Percentiles rank a stretch among this genome's conserved stretches.
phyloP scores from a whole-genome alignment of 2,113 vertebrate genomes.

The Casuarius casuarius region DNA sequence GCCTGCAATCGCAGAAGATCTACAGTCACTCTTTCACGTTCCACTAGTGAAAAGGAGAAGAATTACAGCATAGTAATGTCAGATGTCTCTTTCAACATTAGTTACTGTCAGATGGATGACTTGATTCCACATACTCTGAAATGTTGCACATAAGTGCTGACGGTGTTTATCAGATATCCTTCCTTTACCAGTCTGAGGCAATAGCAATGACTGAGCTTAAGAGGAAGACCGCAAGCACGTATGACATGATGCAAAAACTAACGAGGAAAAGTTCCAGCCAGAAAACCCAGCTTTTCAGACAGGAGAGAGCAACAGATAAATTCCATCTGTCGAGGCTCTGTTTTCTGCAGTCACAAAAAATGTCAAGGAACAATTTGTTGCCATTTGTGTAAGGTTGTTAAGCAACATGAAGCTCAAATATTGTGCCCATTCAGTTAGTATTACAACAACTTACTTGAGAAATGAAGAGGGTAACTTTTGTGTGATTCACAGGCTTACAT shows the following conservation, averaged over 20 bases:
- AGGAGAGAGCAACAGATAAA: slow-evolving; percentile 57
- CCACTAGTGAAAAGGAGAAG: neutral
- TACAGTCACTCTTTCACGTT: neutral
- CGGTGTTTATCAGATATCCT: neutral
- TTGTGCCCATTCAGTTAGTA: slow-evolving; percentile 37
- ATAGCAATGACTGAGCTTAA: neutral
- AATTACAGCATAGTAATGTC: neutral
- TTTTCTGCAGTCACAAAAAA: slow-evolving; percentile 44
- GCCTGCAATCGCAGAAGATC: neutral
- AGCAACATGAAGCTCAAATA: slow-evolving; percentile 66
- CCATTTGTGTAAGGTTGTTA: slow-evolving; percentile 43
- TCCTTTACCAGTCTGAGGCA: neutral
- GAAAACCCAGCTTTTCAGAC: neutral
- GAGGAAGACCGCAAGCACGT: rapidly evolving
- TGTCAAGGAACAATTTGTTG: slow-evolving; percentile 66
- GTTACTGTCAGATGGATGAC: neutral
- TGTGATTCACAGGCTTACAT: neutral
- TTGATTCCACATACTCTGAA: neutral
- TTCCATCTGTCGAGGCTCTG: slow-evolving; percentile 54
- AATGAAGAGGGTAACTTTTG: neutral
- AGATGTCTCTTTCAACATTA: neutral
- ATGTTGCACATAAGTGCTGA: neutral
- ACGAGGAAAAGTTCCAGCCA: neutral
- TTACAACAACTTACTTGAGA: slow-evolving; percentile 22
- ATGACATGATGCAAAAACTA: neutral